These are phyloP conservation scores for Ypsolopha sequella DNA, from an alignment of 2,888 invertebrate genomes.

Conservation along the genomic window DNA sequence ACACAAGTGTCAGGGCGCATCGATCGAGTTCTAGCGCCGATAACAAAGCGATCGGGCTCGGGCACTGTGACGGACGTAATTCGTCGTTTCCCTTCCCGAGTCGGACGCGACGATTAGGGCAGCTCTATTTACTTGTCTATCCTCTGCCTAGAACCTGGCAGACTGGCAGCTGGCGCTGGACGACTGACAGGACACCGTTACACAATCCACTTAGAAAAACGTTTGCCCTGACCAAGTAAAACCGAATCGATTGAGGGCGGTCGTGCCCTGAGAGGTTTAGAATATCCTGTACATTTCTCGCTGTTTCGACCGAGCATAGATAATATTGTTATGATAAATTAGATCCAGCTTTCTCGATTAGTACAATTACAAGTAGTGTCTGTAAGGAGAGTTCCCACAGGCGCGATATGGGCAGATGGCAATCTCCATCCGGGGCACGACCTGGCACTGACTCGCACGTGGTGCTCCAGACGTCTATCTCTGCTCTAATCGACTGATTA, in stretches of 20 bases:
- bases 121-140: constrained; percentile 68
- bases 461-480: constrained; percentile 36
- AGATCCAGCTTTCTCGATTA: neutral
- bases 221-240: constrained; percentile 29
- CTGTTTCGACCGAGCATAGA: neutral
- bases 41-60: constrained; percentile 57
- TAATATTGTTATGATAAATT: neutral
- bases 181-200: constrained; percentile 62
- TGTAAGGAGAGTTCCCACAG: constrained; percentile 31
- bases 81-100: constrained; percentile 55
- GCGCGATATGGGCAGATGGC: constrained; percentile 41
- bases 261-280: neutral
- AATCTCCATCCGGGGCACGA: constrained; percentile 47
- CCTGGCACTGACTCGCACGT: constrained; percentile 46
- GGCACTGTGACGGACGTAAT: constrained; percentile 59
- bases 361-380: constrained; percentile 2
- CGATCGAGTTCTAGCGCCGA: constrained; percentile 40
- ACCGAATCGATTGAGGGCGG: neutral
- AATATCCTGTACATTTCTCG: neutral
- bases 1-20: constrained; percentile 28
- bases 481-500: constrained; percentile 44
- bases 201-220: constrained; percentile 66
- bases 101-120: constrained; percentile 63
- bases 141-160: constrained; percentile 30
- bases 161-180: constrained; percentile 56